phyloP scores from a whole-genome alignment of 2,113 vertebrate genomes.

The Lophotis ruficrista region DNA sequence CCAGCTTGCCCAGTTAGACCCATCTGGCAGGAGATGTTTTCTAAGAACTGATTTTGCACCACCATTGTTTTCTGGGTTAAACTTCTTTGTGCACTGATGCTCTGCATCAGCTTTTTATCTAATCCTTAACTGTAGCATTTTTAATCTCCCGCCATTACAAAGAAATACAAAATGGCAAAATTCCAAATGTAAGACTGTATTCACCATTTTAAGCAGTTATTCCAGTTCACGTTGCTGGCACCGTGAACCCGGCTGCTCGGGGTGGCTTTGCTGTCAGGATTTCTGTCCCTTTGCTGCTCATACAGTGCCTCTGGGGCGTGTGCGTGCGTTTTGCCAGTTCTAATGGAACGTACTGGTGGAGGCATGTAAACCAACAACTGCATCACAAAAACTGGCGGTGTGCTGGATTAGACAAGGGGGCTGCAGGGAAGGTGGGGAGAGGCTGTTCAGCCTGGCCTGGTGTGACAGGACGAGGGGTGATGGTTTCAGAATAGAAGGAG shows the following conservation, averaged over 20 bases:
- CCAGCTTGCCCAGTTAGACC: not conserved
- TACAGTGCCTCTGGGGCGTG: too few relatives aligned
- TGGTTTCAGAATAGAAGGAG: too few relatives aligned
- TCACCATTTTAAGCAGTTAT: not conserved
- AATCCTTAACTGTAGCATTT: not conserved
- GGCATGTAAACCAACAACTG: not conserved
- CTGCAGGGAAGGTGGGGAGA: too few relatives aligned
- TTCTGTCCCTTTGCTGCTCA: not conserved
- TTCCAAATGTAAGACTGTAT: not conserved
- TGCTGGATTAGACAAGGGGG: not conserved
- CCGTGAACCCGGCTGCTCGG: not conserved
- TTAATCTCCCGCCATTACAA: not conserved
- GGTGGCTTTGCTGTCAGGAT: not conserved
- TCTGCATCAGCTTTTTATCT: not conserved
- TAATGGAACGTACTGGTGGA: not conserved
- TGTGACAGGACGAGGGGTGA: too few relatives aligned
- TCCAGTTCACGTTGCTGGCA: not conserved
- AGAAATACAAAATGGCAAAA: not conserved
- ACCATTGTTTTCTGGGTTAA: not conserved
- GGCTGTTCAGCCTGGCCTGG: too few relatives aligned
- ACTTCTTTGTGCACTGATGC: not conserved
- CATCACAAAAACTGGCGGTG: not conserved
- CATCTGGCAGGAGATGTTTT: not conserved
- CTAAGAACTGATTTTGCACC: not conserved
- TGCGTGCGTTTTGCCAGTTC: not conserved